A percentile compares a stretch with the other conserved stretches of the same genome.
Conservation (phyloP, 2,888 invertebrate species). For the Venusia cambrica region DNA sequence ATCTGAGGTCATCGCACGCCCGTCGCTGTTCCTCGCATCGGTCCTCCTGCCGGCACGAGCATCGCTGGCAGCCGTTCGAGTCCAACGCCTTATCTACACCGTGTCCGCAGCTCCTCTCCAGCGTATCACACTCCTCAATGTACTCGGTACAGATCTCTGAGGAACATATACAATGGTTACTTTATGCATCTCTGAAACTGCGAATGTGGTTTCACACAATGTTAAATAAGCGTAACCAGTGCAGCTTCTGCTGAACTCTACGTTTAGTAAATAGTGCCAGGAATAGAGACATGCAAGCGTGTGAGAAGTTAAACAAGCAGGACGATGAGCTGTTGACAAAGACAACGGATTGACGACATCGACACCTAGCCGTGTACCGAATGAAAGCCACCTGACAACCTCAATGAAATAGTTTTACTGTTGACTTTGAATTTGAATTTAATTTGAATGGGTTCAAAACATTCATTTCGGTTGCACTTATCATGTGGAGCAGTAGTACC, state of each 20-base stretch:
- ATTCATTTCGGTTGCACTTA: constrained; percentile 3
- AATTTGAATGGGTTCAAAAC: not conserved
- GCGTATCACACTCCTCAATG: constrained; percentile 79
- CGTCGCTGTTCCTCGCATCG: constrained; percentile 80
- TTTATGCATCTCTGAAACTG: no score
- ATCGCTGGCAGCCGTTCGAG: constrained; percentile 83
- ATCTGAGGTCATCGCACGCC: constrained; percentile 84
- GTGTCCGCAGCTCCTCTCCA: constrained; percentile 84
- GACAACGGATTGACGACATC: constrained; percentile 13
- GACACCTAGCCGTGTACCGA: no score
- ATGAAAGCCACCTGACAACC: constrained; percentile 16
- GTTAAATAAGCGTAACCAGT: no score
- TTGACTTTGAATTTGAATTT: no score
- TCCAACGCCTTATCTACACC: constrained; percentile 82
- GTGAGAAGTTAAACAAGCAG: constrained; percentile 14
- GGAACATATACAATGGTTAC: no score
- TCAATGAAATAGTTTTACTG: no score
- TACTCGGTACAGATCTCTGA: constrained; percentile 78
- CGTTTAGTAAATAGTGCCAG: constrained; percentile 23
- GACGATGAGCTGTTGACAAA: constrained; percentile 13
- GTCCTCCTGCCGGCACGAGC: constrained; percentile 63
- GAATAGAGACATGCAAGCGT: constrained; percentile 33
- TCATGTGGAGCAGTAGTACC: constrained; percentile 34
- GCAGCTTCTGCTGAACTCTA: no score
- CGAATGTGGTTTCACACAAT: not conserved